Evolutionary conservation across 2,888 invertebrate genomes (phyloP).

Genomic region (Tribolium freemani): DNA sequence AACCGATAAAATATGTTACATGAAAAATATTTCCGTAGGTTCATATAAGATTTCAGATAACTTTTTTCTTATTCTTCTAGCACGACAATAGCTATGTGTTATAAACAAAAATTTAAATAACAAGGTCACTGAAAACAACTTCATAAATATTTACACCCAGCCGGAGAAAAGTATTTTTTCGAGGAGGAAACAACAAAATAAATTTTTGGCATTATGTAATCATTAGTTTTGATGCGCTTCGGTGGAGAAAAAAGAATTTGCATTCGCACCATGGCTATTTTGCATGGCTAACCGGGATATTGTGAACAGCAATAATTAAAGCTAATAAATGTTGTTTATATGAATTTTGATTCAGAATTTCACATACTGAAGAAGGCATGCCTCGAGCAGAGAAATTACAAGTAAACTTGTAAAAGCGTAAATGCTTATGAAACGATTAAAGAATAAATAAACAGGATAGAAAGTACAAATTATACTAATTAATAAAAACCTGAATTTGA

Average conservation of each 20-base stretch:
- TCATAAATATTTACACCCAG: not conserved
- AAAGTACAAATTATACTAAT: constrained; percentile 23
- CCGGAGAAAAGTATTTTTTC: not conserved
- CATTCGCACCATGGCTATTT: not conserved
- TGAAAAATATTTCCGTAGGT: not conserved
- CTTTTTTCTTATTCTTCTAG: not conserved
- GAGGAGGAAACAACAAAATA: not conserved
- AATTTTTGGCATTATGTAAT: too few species aligned
- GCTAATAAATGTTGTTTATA: constrained; percentile 20
- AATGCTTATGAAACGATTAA: constrained; percentile 34
- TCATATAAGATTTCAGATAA: not conserved
- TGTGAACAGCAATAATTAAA: not conserved
- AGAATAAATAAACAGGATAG: constrained; percentile 28
- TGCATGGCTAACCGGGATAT: constrained; percentile 7
- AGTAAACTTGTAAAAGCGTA: constrained; percentile 26
- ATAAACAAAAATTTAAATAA: not conserved
- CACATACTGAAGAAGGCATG: constrained; percentile 32
- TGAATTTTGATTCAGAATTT: constrained; percentile 26
- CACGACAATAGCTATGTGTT: not conserved
- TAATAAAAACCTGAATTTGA: constrained; percentile 4
- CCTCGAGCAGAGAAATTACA: constrained; percentile 40
- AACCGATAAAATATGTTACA: not conserved
- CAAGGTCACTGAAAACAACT: not conserved
- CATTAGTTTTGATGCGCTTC: not conserved
- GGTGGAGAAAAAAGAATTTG: not conserved